Evolutionary conservation across 1,140 invertebrate species (phyloP).

Genomic region (Ceratina calcarata): DNA sequence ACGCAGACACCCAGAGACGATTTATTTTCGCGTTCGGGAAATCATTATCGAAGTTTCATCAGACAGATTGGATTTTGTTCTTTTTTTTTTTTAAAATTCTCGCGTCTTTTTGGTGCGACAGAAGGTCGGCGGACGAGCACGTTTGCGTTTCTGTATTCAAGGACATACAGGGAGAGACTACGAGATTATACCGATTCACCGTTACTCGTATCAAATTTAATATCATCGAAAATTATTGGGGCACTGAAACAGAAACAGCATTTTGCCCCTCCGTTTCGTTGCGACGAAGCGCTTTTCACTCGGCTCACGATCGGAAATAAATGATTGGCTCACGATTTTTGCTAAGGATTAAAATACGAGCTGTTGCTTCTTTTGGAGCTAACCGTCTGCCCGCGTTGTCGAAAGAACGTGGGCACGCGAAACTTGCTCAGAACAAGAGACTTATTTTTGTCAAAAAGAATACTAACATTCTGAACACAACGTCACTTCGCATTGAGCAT

Average conservation of each 20-base stretch:
- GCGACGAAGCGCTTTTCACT: constrained; percentile 8
- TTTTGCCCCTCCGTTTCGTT: background rate
- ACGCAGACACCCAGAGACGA: too few relatives aligned
- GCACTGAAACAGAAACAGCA: background rate
- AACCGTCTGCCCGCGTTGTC: background rate
- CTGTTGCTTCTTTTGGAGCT: too few relatives aligned
- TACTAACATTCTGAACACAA: background rate
- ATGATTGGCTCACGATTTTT: background rate
- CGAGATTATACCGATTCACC: background rate
- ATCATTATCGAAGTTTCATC: background rate
- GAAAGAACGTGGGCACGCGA: background rate
- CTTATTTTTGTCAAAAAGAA: background rate
- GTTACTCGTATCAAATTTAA: background rate
- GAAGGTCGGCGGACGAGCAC: background rate
- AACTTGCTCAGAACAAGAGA: background rate
- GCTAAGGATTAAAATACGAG: too few relatives aligned
- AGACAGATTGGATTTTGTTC: background rate
- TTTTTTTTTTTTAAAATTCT: background rate
- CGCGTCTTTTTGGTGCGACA: background rate
- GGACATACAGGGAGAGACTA: constrained; percentile 5
- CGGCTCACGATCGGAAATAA: background rate
- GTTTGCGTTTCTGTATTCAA: background rate
- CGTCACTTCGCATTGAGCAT: background rate
- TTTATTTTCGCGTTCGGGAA: background rate
- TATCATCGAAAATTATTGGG: constrained; percentile 2